Evolutionary conservation across 2,888 invertebrate genomes (phyloP), one percentile per base, ranked within the genome.

Genomic region (Trichogramma evanescens): DNA sequence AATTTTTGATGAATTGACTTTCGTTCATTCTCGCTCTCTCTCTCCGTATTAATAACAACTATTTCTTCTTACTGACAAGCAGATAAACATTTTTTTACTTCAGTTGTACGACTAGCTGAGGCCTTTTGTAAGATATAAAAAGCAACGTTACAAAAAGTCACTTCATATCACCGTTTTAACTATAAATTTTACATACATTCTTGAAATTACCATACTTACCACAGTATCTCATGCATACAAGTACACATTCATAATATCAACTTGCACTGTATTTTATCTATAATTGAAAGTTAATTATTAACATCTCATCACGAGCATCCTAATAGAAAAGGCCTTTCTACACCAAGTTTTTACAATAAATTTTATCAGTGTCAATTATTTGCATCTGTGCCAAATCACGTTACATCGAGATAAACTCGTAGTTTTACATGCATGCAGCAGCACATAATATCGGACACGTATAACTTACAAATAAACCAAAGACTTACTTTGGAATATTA

Each of bases 41-140:
- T 66, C 42, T 64, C 58, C 67, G 56, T 56, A 54, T 61, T 54
- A 61, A 61, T 53, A 64, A 62, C 57, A 63, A 66, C 54, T 57
- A 60, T 51, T 26, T 26, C 26, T 26, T 26, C 58, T 56, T 62
- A 54, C 63, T 58, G 51, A 65, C 62, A 58, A 61, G 65, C 59
- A 57, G 63, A 62, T 63, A 70, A 71, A 71, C 72, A 65, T 65
- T 65, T 67, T 67, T 69, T 72, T 71, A 73, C 70, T 70, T 71
- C 69, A 70, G 70, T 71, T 71, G 66, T 71, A 73, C 73, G 76
- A 76, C 76, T 76, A 76, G 76, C 71, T 74, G 74, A 75, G 76
- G 76, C 75, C 75, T 73, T 26, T 26, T 26, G 26, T 26, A 53
- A 63, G 59, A 65, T 65, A 58, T 56, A 64, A 63, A 58, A 68